Evolutionary conservation across 2,888 invertebrate genomes (phyloP), one percentile per base, ranked within the genome.

Genomic region (Chironomus tentans): DNA sequence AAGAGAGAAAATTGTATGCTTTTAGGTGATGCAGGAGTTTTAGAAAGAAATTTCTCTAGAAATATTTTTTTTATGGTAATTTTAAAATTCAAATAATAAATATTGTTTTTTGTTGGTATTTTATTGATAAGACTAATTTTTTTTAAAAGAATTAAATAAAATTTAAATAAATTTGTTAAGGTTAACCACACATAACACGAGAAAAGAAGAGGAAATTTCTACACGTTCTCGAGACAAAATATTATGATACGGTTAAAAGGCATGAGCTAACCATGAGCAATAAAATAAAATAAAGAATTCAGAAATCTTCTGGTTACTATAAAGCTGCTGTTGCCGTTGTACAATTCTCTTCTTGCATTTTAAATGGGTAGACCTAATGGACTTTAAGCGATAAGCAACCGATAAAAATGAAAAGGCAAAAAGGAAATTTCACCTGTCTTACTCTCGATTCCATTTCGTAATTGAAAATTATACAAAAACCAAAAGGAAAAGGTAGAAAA

Each of bases 291-390:
- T 65, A 65, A 65, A 24, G 56, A 38, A 38, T 38, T 38, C 38
- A 38, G 38, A 38, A 38, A 38, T 38, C 38, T 38, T 38, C 38
- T 38, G 38, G 38, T 38, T 38, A 38, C 38, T 38, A 38, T 38
- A 38, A 38, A 38, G 38, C 38, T 38, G 38, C 38, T 38, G 38
- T 38, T 38, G 38, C 38, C 38, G 38, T 38, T 38, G 38, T 38
- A 38, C 38, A 38, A 38, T 38, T 38, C 15, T 56, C 56, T 56
- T 56, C 74, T 68, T 70, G 68, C 61, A 62, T 46, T 46, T 74
- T 68, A 74, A 74, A 65, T 74, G 62, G 74, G 18, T 46, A 73
- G 74, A 74, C 74, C 74, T 74, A 74, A 74, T 74, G 74, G 74
- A 74, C 74, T 74, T 74, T 74, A 22, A 15, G 65, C 22, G 74